Conservation (phyloP, 23 tunicate genomes). For the Diplosoma virens region DNA sequence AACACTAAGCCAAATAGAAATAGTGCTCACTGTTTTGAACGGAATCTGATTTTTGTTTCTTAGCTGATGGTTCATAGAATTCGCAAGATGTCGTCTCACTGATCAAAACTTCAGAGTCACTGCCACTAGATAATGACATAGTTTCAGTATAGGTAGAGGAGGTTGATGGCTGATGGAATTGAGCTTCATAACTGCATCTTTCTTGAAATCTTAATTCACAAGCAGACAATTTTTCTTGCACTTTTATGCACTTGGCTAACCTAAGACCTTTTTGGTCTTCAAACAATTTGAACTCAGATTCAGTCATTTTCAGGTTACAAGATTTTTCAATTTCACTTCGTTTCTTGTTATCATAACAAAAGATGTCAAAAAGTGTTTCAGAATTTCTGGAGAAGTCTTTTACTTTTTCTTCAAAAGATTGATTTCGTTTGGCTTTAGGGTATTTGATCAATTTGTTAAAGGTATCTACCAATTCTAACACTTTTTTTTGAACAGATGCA, state of each 20-base stretch:
- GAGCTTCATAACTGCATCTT: constrained; percentile 2
- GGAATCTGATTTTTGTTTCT: constrained; percentile 4
- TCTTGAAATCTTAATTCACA: constrained; percentile 13
- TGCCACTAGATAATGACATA: constrained; percentile 8
- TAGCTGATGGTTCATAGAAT: constrained; percentile 1
- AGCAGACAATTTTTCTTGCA: too few species aligned
- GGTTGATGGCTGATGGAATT: constrained; percentile 1
- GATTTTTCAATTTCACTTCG: too few species aligned
- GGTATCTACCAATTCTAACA: too few species aligned
- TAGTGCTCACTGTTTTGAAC: not conserved
- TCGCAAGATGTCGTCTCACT: not conserved
- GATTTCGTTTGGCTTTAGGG: too few species aligned
- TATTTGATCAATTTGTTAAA: too few species aligned
- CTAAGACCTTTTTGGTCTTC: not conserved
- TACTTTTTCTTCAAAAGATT: too few species aligned
- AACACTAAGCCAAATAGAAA: constrained; percentile 8
- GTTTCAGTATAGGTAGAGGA: not conserved
- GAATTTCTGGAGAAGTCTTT: too few species aligned
- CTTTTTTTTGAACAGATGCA: too few species aligned
- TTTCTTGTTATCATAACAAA: too few species aligned
- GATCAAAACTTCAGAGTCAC: not conserved
- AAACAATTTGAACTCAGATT: too few species aligned
- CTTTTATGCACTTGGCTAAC: not conserved
- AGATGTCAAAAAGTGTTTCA: too few species aligned
- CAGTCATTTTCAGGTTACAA: too few species aligned